Percentiles rank a stretch among this genome's conserved stretches.
phyloP scores from a whole-genome alignment of 2,888 invertebrate species.

The Tetropium fuscum region DNA sequence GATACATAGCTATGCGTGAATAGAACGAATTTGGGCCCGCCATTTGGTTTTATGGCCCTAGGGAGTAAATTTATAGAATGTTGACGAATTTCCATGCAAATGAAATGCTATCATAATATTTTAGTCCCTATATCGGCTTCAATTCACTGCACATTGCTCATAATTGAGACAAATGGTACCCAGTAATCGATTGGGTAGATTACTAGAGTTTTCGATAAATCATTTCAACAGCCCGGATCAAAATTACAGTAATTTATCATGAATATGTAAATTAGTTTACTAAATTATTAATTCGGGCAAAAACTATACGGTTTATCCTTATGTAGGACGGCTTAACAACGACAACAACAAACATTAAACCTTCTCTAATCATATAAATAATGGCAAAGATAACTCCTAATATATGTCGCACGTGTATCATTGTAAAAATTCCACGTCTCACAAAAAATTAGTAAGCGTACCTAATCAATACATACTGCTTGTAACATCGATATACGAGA shows the following conservation, averaged over 20 bases:
- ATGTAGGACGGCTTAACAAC: too few species aligned
- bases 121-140: constrained; percentile 31
- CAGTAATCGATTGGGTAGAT: constrained; percentile 25
- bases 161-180: constrained; percentile 31
- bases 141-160: constrained; percentile 34
- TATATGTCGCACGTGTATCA: too few species aligned
- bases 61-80: constrained; percentile 57
- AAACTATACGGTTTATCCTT: too few species aligned
- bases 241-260: constrained; percentile 21
- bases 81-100: constrained; percentile 60
- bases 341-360: too few species aligned
- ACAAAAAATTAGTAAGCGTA: too few species aligned
- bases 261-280: constrained; percentile 10
- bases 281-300: constrained; percentile 7
- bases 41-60: constrained; percentile 42
- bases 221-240: constrained; percentile 25
- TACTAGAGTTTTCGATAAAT: constrained; percentile 25
- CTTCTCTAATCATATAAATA: too few species aligned
- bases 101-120: constrained; percentile 45
- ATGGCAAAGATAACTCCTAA: too few species aligned
- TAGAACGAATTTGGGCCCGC: constrained; percentile 46
- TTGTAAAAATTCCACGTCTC: too few species aligned
- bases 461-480: too few species aligned
- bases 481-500: too few species aligned
- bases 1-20: constrained; percentile 37